phyloP scores from a whole-genome alignment of 2,888 invertebrate genomes.

The Alloscopus bannaensis region DNA sequence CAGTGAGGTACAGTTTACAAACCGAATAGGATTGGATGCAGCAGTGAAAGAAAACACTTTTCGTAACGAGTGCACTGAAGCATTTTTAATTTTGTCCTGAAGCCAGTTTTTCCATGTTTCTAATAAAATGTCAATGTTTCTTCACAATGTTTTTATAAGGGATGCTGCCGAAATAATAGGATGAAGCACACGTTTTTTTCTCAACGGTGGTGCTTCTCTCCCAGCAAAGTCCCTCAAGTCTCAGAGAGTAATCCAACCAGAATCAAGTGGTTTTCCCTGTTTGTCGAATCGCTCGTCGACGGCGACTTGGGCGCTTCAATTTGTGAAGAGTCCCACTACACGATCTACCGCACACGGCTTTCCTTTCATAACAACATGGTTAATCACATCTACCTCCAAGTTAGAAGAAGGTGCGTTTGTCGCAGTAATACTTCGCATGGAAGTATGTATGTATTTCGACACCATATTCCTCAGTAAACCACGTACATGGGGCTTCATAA shows the following conservation, averaged over 20 bases:
- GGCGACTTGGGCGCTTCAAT: constrained; percentile 40
- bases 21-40: background rate
- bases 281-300: constrained; percentile 55
- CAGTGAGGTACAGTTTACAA: background rate
- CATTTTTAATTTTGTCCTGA: constrained; percentile 64
- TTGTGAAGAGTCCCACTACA: constrained; percentile 21
- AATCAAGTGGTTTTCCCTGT: constrained; percentile 63
- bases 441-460: background rate
- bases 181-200: too few relatives aligned
- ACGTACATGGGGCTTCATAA: constrained; percentile 23
- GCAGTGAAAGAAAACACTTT: constrained; percentile 50
- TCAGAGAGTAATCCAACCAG: constrained; percentile 62
- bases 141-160: constrained; percentile 41
- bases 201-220: too few relatives aligned
- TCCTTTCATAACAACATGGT: constrained; percentile 7
- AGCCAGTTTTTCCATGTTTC: constrained; percentile 59
- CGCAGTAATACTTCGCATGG: background rate
- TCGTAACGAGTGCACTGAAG: constrained; percentile 53
- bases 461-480: background rate
- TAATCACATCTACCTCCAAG: constrained; percentile 16
- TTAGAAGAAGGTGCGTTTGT: background rate
- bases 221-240: constrained; percentile 41
- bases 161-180: constrained; percentile 7
- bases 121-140: constrained; percentile 63
- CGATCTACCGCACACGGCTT: background rate